These are phyloP conservation scores for Petrocephalus sullivani DNA, from an alignment of 2,797 vertebrate genomes.

Conservation along the genomic window DNA sequence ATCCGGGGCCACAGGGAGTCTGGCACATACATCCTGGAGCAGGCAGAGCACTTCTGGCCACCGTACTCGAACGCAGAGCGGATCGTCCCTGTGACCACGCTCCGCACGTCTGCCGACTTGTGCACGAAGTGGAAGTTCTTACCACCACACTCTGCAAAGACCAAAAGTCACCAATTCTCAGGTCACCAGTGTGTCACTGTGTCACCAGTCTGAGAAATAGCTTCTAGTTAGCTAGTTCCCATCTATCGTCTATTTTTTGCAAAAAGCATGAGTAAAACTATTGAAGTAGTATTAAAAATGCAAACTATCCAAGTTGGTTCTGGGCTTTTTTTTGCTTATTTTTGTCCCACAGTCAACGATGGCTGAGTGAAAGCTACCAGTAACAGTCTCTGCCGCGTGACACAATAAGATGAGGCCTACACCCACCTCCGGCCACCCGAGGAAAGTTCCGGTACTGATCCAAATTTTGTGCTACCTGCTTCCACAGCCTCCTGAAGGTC, in stretches of 20 bases:
- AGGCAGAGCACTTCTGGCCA: conserved; percentile 93
- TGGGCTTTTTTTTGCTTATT: not conserved
- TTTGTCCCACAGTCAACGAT: not conserved
- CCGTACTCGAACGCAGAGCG: conserved; percentile 91
- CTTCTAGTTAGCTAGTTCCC: not conserved
- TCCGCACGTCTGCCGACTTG: conserved; percentile 71
- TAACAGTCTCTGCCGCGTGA: not conserved
- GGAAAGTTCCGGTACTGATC: conserved; percentile 83
- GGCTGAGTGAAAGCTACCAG: not conserved
- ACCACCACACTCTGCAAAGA: conserved; percentile 79
- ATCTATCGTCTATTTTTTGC: not conserved
- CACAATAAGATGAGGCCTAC: not conserved
- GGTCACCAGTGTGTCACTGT: not conserved
- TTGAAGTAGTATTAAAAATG: not conserved
- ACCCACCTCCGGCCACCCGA: conserved; percentile 81
- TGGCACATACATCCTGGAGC: conserved; percentile 86
- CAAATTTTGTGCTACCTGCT: conserved; percentile 84
- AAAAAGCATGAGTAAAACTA: not conserved
- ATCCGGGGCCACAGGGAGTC: conserved; percentile 79
- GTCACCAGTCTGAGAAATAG: not conserved
- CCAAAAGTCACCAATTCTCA: not conserved
- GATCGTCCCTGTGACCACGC: conserved; percentile 79
- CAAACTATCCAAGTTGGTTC: not conserved
- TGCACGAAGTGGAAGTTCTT: conserved; percentile 97
- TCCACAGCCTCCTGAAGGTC: conserved; percentile 90